A percentile compares a stretch with the other conserved stretches of the same genome.
Conservation (phyloP, 2,797 vertebrate genomes). For the Aulostomus chinensis region DNA sequence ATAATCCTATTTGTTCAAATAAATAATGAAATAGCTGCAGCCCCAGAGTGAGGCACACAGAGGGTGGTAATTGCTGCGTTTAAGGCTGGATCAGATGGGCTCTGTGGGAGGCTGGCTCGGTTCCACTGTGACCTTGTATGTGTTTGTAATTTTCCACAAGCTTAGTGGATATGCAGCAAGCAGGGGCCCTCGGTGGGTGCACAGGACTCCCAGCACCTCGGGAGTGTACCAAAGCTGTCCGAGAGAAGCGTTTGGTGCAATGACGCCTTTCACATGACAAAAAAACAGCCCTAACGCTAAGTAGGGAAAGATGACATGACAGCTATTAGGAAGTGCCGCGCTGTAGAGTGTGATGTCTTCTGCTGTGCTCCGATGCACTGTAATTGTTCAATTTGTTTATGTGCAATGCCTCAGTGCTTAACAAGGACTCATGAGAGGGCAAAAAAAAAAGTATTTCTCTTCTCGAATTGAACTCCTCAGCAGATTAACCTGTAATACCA, state of each 20-base stretch:
- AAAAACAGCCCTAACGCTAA: conserved; percentile 4
- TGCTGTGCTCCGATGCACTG: conserved; percentile 42
- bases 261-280: conserved; percentile 19
- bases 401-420: conserved; percentile 37
- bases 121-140: conserved; percentile 77
- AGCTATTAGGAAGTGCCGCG: conserved; percentile 44
- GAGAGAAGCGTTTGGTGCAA: conserved; percentile 28
- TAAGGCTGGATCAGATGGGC: conserved; percentile 77
- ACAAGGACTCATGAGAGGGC: conserved; percentile 44
- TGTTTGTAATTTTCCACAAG: conserved; percentile 79
- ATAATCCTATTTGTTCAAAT: conserved; percentile 81
- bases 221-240: conserved; percentile 43
- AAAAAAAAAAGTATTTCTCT: conserved; percentile 24
- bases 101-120: conserved; percentile 71
- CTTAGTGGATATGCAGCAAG: conserved; percentile 68
- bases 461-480: conserved; percentile 44
- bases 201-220: conserved; percentile 44
- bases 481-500: conserved; percentile 60
- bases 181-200: conserved; percentile 55
- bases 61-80: conserved; percentile 77
- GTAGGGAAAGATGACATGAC: conserved; percentile 46
- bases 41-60: conserved; percentile 59
- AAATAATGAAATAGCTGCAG: conserved; percentile 78
- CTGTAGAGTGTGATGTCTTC: conserved; percentile 45
- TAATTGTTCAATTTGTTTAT: conserved; percentile 65